These are phyloP conservation scores for Pseudopodoces humilis DNA, from an alignment of 2,113 vertebrate species.

Conservation along the genomic window DNA sequence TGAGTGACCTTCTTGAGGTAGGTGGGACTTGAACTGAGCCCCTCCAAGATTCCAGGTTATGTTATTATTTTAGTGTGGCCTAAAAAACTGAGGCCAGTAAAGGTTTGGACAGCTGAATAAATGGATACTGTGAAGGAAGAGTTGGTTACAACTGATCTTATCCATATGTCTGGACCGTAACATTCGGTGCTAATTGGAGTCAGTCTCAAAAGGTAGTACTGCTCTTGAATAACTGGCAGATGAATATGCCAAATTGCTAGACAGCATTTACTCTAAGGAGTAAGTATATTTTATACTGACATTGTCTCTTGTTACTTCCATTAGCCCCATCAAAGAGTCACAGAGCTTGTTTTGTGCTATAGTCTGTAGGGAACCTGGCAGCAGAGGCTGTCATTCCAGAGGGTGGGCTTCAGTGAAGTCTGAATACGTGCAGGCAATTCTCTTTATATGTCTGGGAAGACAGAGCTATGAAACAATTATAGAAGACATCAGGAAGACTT, in stretches of 20 bases:
- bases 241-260: not conserved
- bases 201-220: not conserved
- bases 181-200: not conserved
- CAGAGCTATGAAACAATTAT: not conserved
- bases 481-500: not conserved
- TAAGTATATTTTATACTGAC: not conserved
- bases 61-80: not conserved
- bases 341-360: not conserved
- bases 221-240: not conserved
- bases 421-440: not conserved
- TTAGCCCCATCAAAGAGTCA: not conserved
- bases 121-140: not conserved
- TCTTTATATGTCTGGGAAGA: not conserved
- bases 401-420: not conserved
- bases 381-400: not conserved
- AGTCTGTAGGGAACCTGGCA: not conserved
- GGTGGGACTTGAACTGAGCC: not conserved
- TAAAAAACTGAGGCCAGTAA: not conserved
- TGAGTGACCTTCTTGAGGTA: not conserved
- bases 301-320: not conserved
- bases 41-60: not conserved
- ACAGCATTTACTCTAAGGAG: not conserved
- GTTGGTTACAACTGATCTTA: not conserved
- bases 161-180: fast-evolving
- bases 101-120: not conserved